These are phyloP conservation scores for Amphiprion percula DNA, from an alignment of 2,113 vertebrate genomes.

Conservation along the genomic window DNA sequence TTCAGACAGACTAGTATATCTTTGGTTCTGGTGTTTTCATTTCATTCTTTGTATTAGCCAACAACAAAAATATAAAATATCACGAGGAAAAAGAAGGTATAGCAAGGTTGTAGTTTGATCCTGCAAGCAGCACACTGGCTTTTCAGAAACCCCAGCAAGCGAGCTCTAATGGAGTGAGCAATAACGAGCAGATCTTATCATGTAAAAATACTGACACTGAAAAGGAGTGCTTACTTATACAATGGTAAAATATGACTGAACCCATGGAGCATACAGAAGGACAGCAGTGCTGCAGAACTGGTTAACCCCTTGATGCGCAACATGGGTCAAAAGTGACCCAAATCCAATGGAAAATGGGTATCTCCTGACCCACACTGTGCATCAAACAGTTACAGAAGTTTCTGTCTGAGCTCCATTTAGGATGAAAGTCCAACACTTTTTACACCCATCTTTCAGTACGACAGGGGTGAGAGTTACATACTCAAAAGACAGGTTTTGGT, in stretches of 20 bases:
- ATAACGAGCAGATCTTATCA: no score
- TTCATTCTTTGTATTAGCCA: background rate
- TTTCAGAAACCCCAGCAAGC: background rate
- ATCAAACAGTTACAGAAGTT: background rate
- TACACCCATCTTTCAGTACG: slow-evolving; percentile 3
- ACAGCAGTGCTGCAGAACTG: background rate
- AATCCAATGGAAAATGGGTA: no score
- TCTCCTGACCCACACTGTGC: no score
- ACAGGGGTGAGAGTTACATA: slow-evolving; percentile 21
- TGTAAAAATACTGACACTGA: no score
- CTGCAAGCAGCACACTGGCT: background rate
- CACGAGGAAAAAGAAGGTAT: background rate
- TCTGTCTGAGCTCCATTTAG: background rate
- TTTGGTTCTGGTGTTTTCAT: slow-evolving; percentile 9
- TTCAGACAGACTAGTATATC: background rate
- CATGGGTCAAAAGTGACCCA: no score
- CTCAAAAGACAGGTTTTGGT: slow-evolving; percentile 2
- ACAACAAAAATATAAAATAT: background rate
- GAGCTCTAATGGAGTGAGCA: no score
- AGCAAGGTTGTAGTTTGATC: background rate
- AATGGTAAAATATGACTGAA: background rate
- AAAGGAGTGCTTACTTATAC: background rate
- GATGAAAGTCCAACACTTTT: background rate
- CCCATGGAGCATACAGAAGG: background rate
- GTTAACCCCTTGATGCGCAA: no score